Evolutionary conservation across 2,888 invertebrate genomes (phyloP), one percentile per base, ranked within the genome.

Genomic region (Camponotus fellah): DNA sequence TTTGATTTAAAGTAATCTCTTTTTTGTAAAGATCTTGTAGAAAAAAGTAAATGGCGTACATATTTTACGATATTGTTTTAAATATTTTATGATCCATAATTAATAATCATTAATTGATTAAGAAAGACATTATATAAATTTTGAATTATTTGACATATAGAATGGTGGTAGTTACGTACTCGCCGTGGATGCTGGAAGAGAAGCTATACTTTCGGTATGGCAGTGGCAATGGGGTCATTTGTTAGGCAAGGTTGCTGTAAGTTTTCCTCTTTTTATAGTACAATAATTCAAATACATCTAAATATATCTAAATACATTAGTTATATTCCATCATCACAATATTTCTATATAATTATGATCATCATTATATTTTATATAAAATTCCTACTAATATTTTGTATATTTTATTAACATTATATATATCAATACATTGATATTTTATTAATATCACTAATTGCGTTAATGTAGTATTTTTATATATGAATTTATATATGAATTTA

Each of bases 211-310:
- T 3, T 98, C 98, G 0, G 98, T 99, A 0, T 99, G 99, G 99
- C 98, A 99, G 92, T 99, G 99, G 99, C 98, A 98, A 92, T 98
- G 98, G 97, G 98, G 98, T 75, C 97, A 98, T 95, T 95, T 98
- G n/a, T 96, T 99, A 10, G 98, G 98, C 82, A 98, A 98, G 97
- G 98, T 99, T 75, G 98, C 98, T 88, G 99, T 99, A 96, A 97
- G 97, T 43, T 10, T 21, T 34, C 10, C 21, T 9, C 5, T 43
- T 10, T 10, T 4, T 49, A 5, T 49, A 49, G n/a, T n/a, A n/a
- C 2, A 49, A 2, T 17, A 49, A 49, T 49, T 43, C 43, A 43
- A 43, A n/a, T n/a, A n/a, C n/a, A n/a, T n/a, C n/a, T n/a, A n/a
- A n/a, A n/a, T n/a, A n/a, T 43, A 43, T 43, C 12, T 43, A 12